Base-by-base conservation (phyloP, 2,888 invertebrate species). In the Crepidodera aurea region DNA sequence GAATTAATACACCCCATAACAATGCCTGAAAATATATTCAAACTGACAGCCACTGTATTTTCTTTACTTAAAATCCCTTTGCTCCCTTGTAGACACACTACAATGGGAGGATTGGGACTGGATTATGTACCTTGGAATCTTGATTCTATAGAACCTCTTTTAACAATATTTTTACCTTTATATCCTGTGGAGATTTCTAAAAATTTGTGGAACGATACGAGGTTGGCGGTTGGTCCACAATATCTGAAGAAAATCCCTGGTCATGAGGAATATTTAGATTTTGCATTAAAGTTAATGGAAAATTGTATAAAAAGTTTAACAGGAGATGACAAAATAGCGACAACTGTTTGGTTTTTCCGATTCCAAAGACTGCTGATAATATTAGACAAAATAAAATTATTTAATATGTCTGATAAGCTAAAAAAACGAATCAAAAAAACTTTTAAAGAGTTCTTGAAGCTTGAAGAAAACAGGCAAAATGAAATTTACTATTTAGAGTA, bases 1-100 rank as follows among this genome's bases (percentile, higher is more conserved):
- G 88, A 88, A 71, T 85, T 90, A 75, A 86, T 92, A 67, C 89
- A 87, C 79, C 90, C 92, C 2, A 82, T 88, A 44, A 83, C 86
- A 37, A 83, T 84, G 48, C 81, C 82, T 5, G 82, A 82, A 56
- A 86, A 88, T 62, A 84, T 84, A 29, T 84, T 89, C 74, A 84
- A 84, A 72, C 80, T 91, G 70, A 84, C 86, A 19, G 81, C 86
- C 12, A 83, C 86, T 37, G 83, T 87, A 69, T 81, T 92, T 65
- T 78, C 84, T 5, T 72, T 84, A 19, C 73, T 86, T 68, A 88
- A 90, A 60, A 62, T 73, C 18, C 89, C 89, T 0, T 74, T 88
- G 18, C 69, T 87, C 34, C 85, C 85, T 3, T 81, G 80, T 65
- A 70, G 82, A 50, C 83, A 82, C 65, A 78, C 78, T 3, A 81